These are phyloP conservation scores for Indri indri DNA, from an alignment of 2,113 vertebrate species.

Conservation along the genomic window DNA sequence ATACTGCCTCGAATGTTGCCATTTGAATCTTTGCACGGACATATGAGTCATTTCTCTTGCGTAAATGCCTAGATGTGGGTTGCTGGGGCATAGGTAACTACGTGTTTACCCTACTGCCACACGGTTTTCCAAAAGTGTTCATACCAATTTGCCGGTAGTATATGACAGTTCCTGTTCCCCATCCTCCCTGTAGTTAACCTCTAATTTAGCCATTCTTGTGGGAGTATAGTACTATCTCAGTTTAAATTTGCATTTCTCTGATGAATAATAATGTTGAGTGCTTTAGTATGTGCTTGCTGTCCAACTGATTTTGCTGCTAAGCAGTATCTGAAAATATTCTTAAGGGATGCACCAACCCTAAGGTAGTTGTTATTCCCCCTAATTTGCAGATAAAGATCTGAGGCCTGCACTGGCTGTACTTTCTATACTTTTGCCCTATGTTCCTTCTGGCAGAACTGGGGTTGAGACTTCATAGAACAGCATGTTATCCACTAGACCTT, in stretches of 20 bases:
- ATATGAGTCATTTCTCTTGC: background rate
- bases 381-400: background rate
- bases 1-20: background rate
- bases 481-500: background rate
- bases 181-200: background rate
- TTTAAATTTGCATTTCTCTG: background rate
- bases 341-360: background rate
- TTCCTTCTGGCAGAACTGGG: background rate
- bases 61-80: background rate
- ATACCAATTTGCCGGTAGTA: too few relatives aligned
- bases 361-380: background rate
- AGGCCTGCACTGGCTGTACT: background rate
- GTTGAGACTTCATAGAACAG: background rate
- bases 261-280: background rate
- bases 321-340: background rate
- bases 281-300: background rate
- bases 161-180: background rate
- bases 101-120: background rate
- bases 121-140: background rate
- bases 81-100: background rate
- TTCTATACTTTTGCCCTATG: background rate
- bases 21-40: background rate
- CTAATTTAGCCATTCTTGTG: background rate
- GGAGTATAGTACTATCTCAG: background rate
- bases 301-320: background rate